Evolutionary conservation across 2,797 vertebrate species (phyloP).

Genomic region (Chelidonichthys spinosus): DNA sequence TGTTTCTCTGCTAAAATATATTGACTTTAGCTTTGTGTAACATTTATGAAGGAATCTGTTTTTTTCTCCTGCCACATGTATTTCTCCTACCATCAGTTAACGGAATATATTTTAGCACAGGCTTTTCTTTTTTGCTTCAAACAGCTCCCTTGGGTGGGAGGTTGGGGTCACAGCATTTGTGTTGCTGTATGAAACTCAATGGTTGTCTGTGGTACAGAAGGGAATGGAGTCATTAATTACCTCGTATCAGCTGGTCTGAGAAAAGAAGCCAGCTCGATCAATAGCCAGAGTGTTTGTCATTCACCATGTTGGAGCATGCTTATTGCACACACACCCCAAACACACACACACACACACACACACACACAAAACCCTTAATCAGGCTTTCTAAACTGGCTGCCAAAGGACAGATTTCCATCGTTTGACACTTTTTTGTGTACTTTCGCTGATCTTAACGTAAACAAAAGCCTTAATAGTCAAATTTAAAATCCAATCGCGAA

Average conservation of each 20-base stretch:
- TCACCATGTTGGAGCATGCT: slow-evolving; percentile 84
- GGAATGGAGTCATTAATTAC: slow-evolving; percentile 99
- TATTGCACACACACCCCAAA: slow-evolving; percentile 63
- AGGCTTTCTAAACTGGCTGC: slow-evolving; percentile 39
- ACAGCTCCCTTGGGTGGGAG: slow-evolving; percentile 70
- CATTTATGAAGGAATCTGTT: slow-evolving; percentile 64
- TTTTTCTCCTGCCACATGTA: slow-evolving; percentile 53
- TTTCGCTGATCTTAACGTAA: background rate
- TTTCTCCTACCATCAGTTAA: slow-evolving; percentile 58
- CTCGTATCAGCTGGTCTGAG: slow-evolving; percentile 92
- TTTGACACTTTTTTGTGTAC: slow-evolving; percentile 1
- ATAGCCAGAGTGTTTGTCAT: slow-evolving; percentile 94
- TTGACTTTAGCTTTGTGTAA: slow-evolving; percentile 70
- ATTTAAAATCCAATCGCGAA: slow-evolving; percentile 9
- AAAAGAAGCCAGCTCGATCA: slow-evolving; percentile 91
- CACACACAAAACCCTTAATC: slow-evolving; percentile 35
- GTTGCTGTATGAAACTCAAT: slow-evolving; percentile 94
- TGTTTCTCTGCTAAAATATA: slow-evolving; percentile 63
- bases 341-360: slow-evolving; percentile 21
- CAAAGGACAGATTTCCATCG: slow-evolving; percentile 39
- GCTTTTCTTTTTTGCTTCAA: slow-evolving; percentile 66
- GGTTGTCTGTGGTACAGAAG: slow-evolving; percentile 92
- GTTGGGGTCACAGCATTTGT: slow-evolving; percentile 54
- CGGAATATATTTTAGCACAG: slow-evolving; percentile 80
- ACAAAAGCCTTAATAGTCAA: background rate